Evolutionary conservation across 2,888 invertebrate genomes (phyloP), one percentile per base, ranked within the genome.

Genomic region (Oscheius sp.): DNA sequence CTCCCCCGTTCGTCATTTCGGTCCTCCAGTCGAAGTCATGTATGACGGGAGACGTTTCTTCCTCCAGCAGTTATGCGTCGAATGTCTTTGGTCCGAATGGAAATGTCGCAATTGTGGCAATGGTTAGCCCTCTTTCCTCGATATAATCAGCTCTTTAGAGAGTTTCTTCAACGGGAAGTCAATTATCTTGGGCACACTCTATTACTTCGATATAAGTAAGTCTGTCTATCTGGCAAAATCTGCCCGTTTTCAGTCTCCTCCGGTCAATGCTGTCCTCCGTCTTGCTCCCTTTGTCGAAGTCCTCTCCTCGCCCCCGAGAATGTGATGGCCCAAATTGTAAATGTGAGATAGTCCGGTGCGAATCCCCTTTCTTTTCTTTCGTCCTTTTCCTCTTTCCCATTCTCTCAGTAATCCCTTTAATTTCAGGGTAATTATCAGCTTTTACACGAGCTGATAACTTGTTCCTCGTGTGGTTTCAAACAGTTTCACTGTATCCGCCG

Each of bases 111-210:
- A 70, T 6, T 79, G 79, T 45, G 78, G 78, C 46, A 74, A 73
- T 53, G 73, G 71, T 76, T 6, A 21, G 59, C 12, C 55, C 25
- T n/a, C 18, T 58, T 12, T 13, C 29, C n/a, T 56, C 13, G 21
- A 25, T 7, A 71, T 45, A 35, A 21, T 56, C 21, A 5, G 1
- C 7, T 18, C 59, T 61, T 41, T 92, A 63, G 93, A 93, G 86
- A 93, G 93, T 84, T 96, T 95, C 95, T 94, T 84, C 69, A 72
- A 95, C 89, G 97, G 97, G 29, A 93, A 94, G 27, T 94, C 95
- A 68, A 92, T 97, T 77, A 94, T 97, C 73, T 92, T 97, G 74
- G 97, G 97, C 81, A 96, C 96, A 80, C 96, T 97, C 95, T 98
- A 98, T 91, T 94, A 95, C 76, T 98, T 96, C 89, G 97, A 98